A percentile compares a stretch with the other conserved stretches of the same genome.
phyloP scores from a whole-genome alignment of 2,888 invertebrate species.

The Harpalus rufipes region DNA sequence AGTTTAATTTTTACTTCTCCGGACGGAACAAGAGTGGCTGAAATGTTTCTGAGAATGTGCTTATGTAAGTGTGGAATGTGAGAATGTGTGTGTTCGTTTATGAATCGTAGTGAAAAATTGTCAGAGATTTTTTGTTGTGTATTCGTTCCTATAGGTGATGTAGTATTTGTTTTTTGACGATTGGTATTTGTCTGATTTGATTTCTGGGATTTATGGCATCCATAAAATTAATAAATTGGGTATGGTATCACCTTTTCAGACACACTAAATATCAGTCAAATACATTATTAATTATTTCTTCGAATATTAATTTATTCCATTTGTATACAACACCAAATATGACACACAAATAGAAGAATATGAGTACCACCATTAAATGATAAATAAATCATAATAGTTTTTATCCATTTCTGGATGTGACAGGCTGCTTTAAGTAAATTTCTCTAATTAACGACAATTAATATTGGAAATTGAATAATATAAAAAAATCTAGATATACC shows the following conservation, averaged over 20 bases:
- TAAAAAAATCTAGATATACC: no score
- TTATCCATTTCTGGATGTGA: no score
- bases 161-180: conserved; percentile 48
- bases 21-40: background rate
- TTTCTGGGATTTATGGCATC: conserved; percentile 40
- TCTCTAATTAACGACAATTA: no score
- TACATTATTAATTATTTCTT: conserved; percentile 23
- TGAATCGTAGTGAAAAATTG: conserved; percentile 42
- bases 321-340: conserved; percentile 21
- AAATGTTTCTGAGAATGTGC: background rate
- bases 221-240: conserved; percentile 44
- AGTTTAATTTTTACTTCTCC: no score
- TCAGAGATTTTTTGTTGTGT: conserved; percentile 29
- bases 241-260: conserved; percentile 21
- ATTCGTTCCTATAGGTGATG: conserved; percentile 15
- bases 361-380: background rate
- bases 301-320: conserved; percentile 20
- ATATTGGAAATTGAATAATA: no score
- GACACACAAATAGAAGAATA: background rate
- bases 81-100: conserved; percentile 42
- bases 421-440: no score
- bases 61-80: conserved; percentile 23
- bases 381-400: no score
- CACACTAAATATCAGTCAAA: conserved; percentile 21
- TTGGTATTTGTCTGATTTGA: conserved; percentile 49